Percentiles rank a stretch among this genome's conserved stretches.
Evolutionary conservation across 2,888 invertebrate species (phyloP).

Genomic region (Protophormia terraenovae): DNA sequence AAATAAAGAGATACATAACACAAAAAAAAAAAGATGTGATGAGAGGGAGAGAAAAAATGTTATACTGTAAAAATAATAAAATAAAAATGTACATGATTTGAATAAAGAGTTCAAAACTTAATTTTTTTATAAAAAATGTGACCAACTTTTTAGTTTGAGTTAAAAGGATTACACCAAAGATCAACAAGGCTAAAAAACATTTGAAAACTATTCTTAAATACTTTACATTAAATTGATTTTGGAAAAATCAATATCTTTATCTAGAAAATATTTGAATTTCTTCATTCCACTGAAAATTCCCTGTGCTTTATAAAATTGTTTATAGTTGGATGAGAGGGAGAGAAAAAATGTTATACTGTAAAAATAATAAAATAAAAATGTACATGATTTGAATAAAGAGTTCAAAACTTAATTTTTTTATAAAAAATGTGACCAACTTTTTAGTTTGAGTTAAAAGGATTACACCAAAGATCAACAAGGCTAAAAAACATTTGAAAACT

Average conservation of each 20-base stretch:
- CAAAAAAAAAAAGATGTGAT: not conserved
- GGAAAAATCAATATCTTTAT: too few species aligned
- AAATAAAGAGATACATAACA: not conserved
- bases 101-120: not conserved
- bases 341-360: not conserved
- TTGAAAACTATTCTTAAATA: not conserved
- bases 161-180: not conserved
- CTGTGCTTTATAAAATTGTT: too few species aligned
- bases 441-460: too few species aligned
- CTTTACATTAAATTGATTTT: too few species aligned
- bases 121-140: not conserved
- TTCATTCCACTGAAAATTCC: too few species aligned
- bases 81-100: conserved; percentile 1
- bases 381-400: not conserved
- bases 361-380: conserved; percentile 10
- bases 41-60: not conserved
- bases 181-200: not conserved
- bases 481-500: not conserved
- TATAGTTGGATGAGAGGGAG: too few species aligned
- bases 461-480: not conserved
- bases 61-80: not conserved
- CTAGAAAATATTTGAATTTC: too few species aligned
- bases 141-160: too few species aligned
- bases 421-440: not conserved
- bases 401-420: not conserved